These are phyloP conservation scores for Bagarius yarrelli DNA, from an alignment of 2,113 vertebrate species.

Conservation along the genomic window DNA sequence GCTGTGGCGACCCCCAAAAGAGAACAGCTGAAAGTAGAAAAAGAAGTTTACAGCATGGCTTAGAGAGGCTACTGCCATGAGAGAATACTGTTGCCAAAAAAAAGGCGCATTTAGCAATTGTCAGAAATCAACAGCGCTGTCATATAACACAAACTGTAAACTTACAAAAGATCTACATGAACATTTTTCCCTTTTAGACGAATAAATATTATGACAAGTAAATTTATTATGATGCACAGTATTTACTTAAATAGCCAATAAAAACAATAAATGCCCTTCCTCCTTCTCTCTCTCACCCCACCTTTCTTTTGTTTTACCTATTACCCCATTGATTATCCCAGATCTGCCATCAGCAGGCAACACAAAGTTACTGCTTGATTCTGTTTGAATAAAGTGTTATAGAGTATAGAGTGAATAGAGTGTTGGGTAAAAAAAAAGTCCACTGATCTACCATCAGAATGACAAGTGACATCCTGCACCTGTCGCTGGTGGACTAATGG, in stretches of 20 bases:
- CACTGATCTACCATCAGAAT: constrained; percentile 30
- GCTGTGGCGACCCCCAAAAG: no score
- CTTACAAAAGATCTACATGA: background rate
- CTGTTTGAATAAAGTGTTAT: background rate
- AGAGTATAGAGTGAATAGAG: no score
- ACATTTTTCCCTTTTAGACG: no score
- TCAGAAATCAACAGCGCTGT: background rate
- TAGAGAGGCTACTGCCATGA: no score
- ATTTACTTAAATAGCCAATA: no score
- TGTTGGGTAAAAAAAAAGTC: background rate
- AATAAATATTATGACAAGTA: no score
- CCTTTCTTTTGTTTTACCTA: background rate
- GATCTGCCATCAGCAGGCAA: background rate
- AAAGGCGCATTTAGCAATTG: no score
- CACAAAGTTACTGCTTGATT: constrained; percentile 30
- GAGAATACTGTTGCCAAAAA: no score
- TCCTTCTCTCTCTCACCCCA: constrained; percentile 39
- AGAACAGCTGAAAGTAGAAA: no score
- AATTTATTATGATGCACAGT: no score
- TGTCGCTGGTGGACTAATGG: constrained; percentile 44
- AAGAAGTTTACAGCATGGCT: no score
- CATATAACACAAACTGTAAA: background rate
- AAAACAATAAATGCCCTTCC: constrained; percentile 48
- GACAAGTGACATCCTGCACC: constrained; percentile 44
- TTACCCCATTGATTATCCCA: background rate